phyloP scores from a whole-genome alignment of 2,113 vertebrate species.

The Bungarus multicinctus region DNA sequence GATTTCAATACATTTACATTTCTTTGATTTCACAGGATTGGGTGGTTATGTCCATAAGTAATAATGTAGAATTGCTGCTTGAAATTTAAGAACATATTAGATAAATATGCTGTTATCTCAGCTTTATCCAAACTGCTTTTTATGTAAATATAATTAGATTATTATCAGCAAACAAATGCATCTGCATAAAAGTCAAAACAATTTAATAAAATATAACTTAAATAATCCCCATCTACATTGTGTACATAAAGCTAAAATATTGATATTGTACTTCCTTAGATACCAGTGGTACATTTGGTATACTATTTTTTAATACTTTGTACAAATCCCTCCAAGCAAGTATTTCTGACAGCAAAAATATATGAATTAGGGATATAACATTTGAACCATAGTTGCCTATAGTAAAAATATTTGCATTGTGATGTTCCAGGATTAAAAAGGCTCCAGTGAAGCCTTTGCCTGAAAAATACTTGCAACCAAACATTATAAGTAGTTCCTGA shows the following conservation, averaged over 20 bases:
- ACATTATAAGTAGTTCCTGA: neutral
- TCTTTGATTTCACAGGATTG: no score
- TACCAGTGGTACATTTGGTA: neutral
- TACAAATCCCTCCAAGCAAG: neutral
- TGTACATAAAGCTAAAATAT: neutral
- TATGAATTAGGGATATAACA: neutral
- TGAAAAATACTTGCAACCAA: neutral
- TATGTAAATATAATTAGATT: neutral
- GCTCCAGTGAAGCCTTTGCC: neutral
- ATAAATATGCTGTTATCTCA: neutral
- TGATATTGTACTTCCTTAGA: neutral
- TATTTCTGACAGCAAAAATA: neutral
- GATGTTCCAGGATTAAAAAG: neutral
- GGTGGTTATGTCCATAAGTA: neutral
- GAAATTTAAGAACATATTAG: neutral
- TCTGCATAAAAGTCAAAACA: neutral
- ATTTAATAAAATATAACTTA: neutral
- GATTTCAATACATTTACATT: neutral
- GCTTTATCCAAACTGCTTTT: neutral
- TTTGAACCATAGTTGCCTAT: neutral
- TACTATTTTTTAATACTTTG: neutral
- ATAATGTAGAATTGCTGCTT: neutral
- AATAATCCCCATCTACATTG: neutral
- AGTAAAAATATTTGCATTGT: neutral
- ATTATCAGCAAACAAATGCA: neutral